Evolutionary conservation across 2,797 vertebrate genomes (phyloP), one percentile per base, ranked within the genome.

Genomic region (Eutrigla gurnardus): DNA sequence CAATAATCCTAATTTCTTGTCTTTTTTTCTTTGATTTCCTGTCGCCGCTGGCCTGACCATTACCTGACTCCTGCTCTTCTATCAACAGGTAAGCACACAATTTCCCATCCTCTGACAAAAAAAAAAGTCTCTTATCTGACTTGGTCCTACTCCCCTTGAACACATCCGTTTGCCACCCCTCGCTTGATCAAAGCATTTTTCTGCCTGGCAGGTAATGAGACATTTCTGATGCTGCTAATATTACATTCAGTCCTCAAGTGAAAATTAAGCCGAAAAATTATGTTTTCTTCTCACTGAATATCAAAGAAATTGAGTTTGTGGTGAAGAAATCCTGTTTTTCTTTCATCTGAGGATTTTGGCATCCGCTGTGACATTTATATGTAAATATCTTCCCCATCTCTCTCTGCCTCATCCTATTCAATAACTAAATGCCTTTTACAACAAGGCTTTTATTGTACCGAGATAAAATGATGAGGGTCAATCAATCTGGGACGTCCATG

Each of bases 61-160:
- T 70, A 49, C 75, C 82, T 81, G 86, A 70, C 82, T 33, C 1
- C 46, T 65, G 81, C 60, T 77, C 61, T 80, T 83, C 82, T 86
- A 86, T 89, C 85, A 88, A 82, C 83, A 93, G 91, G 92, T 93
- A 92, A 93, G 91, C 81, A 50, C 78, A 78, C 65, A 43, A 75
- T 88, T 88, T 86, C 83, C 76, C 88, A 54, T 74, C 13, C 46
- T 57, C 36, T 77, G 32, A 75, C 67, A 80, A 52, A 25, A 25
- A 25, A 25, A 25, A 25, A 73, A 70, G 45, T 72, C 73, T 73
- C 47, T 72, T 47, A 55, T 75, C 68, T 70, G 39, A 50, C 61
- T 65, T 45, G 17, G 15, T 78, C 74, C 68, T 72, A 50, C 47
- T 69, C 35, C 47, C 55, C 42, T 49, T 53, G 17, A 65, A 75